Base-by-base conservation (phyloP, 2,797 vertebrate species). In the Denticeps clupeoides region DNA sequence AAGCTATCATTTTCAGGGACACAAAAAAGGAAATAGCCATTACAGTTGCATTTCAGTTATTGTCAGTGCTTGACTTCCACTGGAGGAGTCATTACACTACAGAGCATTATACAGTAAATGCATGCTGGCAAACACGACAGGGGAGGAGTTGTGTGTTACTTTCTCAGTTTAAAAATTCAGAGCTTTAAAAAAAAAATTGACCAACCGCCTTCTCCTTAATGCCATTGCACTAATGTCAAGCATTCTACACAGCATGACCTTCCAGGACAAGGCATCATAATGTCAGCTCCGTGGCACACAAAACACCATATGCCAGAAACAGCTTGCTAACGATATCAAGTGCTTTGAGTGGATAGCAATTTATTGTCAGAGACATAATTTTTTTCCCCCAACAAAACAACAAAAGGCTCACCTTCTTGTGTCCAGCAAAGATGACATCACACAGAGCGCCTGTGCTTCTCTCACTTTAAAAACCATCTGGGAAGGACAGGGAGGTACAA, bases 51-150 rank as follows among this genome's bases (percentile, higher is more conserved):
- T n/a, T n/a, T n/a, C n/a, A n/a, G n/a, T n/a, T n/a, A n/a, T n/a
- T n/a, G n/a, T n/a, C n/a, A n/a, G n/a, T n/a, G n/a, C n/a, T n/a
- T n/a, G n/a, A n/a, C n/a, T n/a, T n/a, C n/a, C n/a, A n/a, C n/a
- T n/a, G n/a, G n/a, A n/a, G n/a, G n/a, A n/a, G n/a, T n/a, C n/a
- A n/a, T n/a, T n/a, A n/a, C n/a, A n/a, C n/a, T n/a, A n/a, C n/a
- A n/a, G n/a, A n/a, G n/a, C n/a, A n/a, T n/a, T n/a, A n/a, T n/a
- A n/a, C n/a, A n/a, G n/a, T n/a, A n/a, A 53, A 47, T 1, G 69
- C 80, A 82, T 82, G 79, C 76, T 77, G 68, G 71, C 60, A 69
- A 68, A 76, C 60, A 45, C 32, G 13, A 42, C n/a, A n/a, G n/a
- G n/a, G n/a, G n/a, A n/a, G n/a, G n/a, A n/a, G n/a, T n/a, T n/a